phyloP scores from a whole-genome alignment of 2,888 invertebrate genomes.

The Drosophila maculinotata region DNA sequence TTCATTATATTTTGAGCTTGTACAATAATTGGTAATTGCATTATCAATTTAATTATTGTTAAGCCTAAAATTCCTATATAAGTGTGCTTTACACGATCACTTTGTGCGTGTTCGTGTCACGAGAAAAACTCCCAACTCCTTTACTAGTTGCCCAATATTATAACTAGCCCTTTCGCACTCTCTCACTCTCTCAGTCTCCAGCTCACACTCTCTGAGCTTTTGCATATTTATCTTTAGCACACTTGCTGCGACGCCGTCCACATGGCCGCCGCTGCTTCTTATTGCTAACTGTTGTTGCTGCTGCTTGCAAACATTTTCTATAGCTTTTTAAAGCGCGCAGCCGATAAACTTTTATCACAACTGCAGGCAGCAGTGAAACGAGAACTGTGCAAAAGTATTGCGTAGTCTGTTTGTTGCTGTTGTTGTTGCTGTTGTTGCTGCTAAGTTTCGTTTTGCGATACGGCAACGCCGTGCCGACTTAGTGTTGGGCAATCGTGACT shows the following conservation, averaged over 20 bases:
- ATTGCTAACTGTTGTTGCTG: conserved; percentile 37
- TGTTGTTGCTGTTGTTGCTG: conserved; percentile 14
- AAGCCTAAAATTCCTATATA: too few relatives aligned
- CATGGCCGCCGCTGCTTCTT: conserved; percentile 34
- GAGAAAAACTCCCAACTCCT: too few relatives aligned
- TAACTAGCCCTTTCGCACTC: conserved; percentile 12
- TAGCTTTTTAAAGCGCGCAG: conserved; percentile 66
- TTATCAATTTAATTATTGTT: too few relatives aligned
- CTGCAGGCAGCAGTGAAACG: conserved; percentile 51
- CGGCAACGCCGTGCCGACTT: conserved; percentile 40
- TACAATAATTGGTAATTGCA: too few relatives aligned
- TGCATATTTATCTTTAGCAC: conserved; percentile 79
- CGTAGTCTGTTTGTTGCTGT: conserved; percentile 21
- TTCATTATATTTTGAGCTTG: too few relatives aligned
- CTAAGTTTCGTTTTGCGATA: conserved; percentile 39
- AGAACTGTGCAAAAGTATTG: conserved; percentile 61
- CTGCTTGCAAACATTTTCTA: conserved; percentile 47
- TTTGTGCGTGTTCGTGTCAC: too few relatives aligned
- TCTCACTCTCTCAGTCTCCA: conserved; percentile 8
- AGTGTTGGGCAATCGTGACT: conserved; percentile 45
- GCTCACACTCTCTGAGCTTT: conserved; percentile 23
- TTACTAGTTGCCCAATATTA: conserved; percentile 48
- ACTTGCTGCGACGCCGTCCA: conserved; percentile 49
- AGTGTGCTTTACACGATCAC: too few relatives aligned
- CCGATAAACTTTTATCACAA: conserved; percentile 80